Conservation (phyloP, 2,113 vertebrate genomes). For the Limnothrissa miodon region DNA sequence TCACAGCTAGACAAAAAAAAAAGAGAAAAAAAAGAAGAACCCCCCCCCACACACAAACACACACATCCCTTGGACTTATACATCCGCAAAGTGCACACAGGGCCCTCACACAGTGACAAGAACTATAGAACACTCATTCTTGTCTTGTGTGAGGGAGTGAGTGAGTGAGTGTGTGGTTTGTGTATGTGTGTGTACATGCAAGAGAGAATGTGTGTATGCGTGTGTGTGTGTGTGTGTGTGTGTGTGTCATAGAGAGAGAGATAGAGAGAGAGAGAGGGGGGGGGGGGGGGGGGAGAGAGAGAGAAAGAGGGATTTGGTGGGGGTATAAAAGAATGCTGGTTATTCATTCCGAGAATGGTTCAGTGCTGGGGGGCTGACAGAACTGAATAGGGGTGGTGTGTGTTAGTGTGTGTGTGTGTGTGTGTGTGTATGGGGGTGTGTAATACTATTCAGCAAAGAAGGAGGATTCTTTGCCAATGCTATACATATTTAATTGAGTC, state of each 20-base stretch:
- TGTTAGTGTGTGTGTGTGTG: not conserved
- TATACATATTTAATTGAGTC: conserved; percentile 34
- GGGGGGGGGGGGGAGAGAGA: not conserved
- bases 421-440: not conserved
- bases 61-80: not conserved
- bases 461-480: conserved; percentile 34
- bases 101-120: conserved; percentile 20
- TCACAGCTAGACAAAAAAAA: conserved; percentile 23
- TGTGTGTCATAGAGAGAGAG: not conserved
- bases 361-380: not conserved
- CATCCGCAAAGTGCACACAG: not conserved
- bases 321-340: not conserved
- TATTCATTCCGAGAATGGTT: not conserved
- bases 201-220: not conserved
- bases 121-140: conserved; percentile 22
- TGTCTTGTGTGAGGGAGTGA: not conserved
- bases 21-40: too few species aligned
- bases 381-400: not conserved
- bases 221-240: not conserved
- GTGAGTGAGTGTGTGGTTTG: not conserved
- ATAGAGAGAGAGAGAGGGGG: not conserved
- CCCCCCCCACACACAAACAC: too few species aligned
- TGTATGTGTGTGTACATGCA: not conserved
- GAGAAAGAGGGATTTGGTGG: not conserved
- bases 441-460: conserved; percentile 21